phyloP scores from a whole-genome alignment of 2,113 vertebrate species.

The Gnathonemus echidnorhynchus region DNA sequence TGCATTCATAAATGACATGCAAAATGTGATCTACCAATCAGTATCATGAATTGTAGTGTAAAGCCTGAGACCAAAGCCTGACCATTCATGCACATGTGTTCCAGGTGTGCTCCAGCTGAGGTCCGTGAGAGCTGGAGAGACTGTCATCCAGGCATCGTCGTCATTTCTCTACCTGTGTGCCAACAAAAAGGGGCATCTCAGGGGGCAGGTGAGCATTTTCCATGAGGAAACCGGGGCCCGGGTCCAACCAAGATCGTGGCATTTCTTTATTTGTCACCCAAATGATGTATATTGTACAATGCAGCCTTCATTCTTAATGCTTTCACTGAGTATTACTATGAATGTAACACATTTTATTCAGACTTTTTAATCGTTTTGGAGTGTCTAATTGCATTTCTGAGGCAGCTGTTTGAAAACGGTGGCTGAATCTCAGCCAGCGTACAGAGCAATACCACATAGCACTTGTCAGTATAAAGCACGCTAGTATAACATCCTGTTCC shows the following conservation, averaged over 20 bases:
- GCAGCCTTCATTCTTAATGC: neutral
- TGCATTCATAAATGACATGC: neutral
- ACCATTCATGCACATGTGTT: constrained; percentile 1
- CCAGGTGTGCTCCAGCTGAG: constrained; percentile 58
- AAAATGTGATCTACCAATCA: neutral
- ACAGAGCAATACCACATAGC: neutral
- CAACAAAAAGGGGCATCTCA: constrained; percentile 45
- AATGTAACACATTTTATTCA: neutral
- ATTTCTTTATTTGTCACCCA: neutral
- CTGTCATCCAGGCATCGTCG: constrained; percentile 44
- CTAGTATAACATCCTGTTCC: neutral
- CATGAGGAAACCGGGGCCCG: neutral
- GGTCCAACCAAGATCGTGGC: neutral
- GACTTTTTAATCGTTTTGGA: neutral
- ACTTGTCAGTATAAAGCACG: neutral
- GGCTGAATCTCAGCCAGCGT: neutral
- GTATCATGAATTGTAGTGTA: neutral
- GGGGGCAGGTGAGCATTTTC: constrained; percentile 48
- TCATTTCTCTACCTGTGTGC: constrained; percentile 58
- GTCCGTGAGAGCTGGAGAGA: constrained; percentile 46
- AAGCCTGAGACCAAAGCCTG: neutral
- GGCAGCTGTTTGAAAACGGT: neutral
- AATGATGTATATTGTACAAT: neutral
- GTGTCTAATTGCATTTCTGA: neutral
- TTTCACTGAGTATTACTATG: neutral